Conservation (phyloP, 2,797 vertebrate genomes). For the Leptoclinus maculatus region DNA sequence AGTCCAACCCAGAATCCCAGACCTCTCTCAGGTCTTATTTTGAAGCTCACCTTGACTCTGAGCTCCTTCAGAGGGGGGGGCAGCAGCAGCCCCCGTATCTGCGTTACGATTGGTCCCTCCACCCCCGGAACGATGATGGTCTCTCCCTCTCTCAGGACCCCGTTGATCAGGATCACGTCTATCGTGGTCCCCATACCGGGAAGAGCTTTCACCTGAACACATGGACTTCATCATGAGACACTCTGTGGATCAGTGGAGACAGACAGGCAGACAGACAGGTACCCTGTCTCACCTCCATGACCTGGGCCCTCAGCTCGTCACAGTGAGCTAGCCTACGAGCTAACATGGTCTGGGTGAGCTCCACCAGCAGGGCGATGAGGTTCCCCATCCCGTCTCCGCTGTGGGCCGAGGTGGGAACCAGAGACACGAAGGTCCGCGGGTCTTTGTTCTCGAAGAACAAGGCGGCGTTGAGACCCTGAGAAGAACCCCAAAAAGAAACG, state of each 20-base stretch:
- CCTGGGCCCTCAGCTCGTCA: constrained; percentile 95
- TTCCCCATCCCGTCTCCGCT: constrained; percentile 98
- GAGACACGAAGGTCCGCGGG: constrained; percentile 94
- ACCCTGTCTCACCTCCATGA: constrained; percentile 92
- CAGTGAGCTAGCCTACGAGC: constrained; percentile 94
- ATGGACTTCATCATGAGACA: too few relatives aligned
- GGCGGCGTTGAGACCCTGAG: constrained; percentile 94
- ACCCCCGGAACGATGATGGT: constrained; percentile 98
- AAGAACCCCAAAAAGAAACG: not conserved
- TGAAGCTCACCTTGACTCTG: constrained; percentile 89
- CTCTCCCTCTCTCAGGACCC: constrained; percentile 91
- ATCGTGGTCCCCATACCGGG: constrained; percentile 99
- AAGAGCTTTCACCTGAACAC: constrained; percentile 92
- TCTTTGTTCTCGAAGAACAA: constrained; percentile 98
- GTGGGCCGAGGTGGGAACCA: constrained; percentile 97
- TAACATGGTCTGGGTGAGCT: constrained; percentile 96
- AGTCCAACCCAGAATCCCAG: too few relatives aligned
- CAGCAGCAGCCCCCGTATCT: constrained; percentile 94
- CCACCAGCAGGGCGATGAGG: constrained; percentile 94
- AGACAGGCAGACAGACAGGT: not conserved
- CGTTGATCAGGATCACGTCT: constrained; percentile 98
- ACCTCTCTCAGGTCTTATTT: not conserved
- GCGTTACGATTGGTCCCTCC: constrained; percentile 97
- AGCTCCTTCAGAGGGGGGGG: constrained; percentile 98
- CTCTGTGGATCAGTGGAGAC: too few relatives aligned